Base-by-base conservation (phyloP, 1,140 invertebrate genomes). In the Pseudomyrmex dendroicus region DNA sequence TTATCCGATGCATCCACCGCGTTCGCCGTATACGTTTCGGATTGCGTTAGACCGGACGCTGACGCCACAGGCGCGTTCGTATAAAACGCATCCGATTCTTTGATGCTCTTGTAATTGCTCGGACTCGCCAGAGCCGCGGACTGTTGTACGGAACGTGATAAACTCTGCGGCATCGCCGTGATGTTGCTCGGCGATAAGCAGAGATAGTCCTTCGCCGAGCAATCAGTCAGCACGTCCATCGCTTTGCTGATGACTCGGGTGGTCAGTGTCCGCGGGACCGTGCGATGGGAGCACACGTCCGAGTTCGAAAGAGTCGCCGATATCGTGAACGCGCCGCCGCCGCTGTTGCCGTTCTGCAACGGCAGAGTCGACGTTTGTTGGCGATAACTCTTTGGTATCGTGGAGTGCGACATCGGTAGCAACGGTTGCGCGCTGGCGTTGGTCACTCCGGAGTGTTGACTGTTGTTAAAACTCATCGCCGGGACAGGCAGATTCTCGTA, bases 191-290 rank as follows among this genome's bases (percentile, higher is more conserved):
- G 84, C 25, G 90, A 85, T 13, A 87, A 67, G 66, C 91, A 90
- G 57, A 86, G 20, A 59, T 86, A 84, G 1, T 89, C 88, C 9
- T 82, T 82, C 10, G 82, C 13, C 12, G 66, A 67, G 20, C 56
- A 83, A 63, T 89, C 85, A 8, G 57, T 84, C 25, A 84, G 48
- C 50, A 89, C 61, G 0, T 89, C 87, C 72, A 74, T 86, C 9
- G 84, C 15, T 52, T 64, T 89, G 9, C 59, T 54, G 9, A 54
- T 44, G 22, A 77, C 64, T 10, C 82, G 85, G 9, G 82, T 72
- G 0, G 88, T 83, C 50, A 89, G 63, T 66, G 91, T 95, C 57
- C 94, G 92, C 22, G 95, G 95, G 56, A 95, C 95, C 1, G 95
- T 95, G 20, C 95, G 92, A 86, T 95, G 95, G 1, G 91, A 88